These are phyloP conservation scores for Cotesia congregata DNA, from an alignment of 2,888 invertebrate genomes.

Conservation along the genomic window DNA sequence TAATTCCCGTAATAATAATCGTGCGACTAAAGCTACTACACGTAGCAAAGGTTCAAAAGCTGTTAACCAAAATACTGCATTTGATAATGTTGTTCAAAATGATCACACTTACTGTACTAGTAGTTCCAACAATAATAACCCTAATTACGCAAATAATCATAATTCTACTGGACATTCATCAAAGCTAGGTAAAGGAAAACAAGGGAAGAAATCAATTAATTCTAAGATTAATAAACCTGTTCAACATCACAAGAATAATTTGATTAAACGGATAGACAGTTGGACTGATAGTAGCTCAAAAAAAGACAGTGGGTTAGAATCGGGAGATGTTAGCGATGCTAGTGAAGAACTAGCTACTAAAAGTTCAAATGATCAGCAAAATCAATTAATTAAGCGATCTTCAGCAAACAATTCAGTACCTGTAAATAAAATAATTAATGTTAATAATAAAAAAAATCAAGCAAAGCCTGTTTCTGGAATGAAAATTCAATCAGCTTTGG, in stretches of 20 bases:
- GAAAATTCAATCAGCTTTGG: constrained; percentile 62
- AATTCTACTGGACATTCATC: neutral
- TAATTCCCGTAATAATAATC: constrained; percentile 58
- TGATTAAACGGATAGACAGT: constrained; percentile 41
- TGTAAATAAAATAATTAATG: constrained; percentile 17
- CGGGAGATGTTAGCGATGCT: constrained; percentile 68
- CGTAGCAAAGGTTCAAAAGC: constrained; percentile 66
- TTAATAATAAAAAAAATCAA: constrained; percentile 6
- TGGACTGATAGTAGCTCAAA: constrained; percentile 60
- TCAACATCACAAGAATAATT: constrained; percentile 10
- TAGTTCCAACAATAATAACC: constrained; percentile 70
- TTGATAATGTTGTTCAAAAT: constrained; percentile 36
- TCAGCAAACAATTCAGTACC: constrained; percentile 21
- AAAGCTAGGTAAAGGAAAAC: neutral
- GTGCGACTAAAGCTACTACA: constrained; percentile 66
- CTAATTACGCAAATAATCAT: neutral
- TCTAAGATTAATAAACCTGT: constrained; percentile 32
- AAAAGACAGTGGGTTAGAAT: constrained; percentile 69
- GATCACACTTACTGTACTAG: constrained; percentile 64
- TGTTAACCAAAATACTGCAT: constrained; percentile 53
- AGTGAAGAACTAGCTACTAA: constrained; percentile 57
- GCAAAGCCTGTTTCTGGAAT: constrained; percentile 50
- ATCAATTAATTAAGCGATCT: neutral
- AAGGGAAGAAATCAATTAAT: constrained; percentile 30
- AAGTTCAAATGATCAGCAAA: constrained; percentile 12